A percentile compares a stretch with the other conserved stretches of the same genome.
These are phyloP conservation scores for Campylorhamphus procurvoides DNA, from an alignment of 2,113 vertebrate species.

Conservation along the genomic window DNA sequence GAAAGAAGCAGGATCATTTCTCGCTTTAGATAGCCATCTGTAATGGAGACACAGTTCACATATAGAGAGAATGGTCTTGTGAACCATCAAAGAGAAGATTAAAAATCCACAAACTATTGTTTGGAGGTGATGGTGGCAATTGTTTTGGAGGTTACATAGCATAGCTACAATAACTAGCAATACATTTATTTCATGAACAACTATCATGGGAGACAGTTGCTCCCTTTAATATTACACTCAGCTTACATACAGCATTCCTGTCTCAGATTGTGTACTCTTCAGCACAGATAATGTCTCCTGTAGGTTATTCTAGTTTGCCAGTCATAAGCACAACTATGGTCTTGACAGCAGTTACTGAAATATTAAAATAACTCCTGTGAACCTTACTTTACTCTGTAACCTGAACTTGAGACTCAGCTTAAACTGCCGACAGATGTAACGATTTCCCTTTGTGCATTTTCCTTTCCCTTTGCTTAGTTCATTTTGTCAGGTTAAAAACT, in stretches of 20 bases:
- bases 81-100: background rate
- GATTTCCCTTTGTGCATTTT: background rate
- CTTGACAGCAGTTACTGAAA: background rate
- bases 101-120: constrained; percentile 6
- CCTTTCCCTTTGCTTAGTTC: background rate
- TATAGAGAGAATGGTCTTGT: background rate
- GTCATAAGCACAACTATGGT: background rate
- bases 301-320: background rate
- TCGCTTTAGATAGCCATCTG: background rate
- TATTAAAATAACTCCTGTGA: background rate
- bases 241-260: background rate
- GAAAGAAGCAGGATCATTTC: background rate
- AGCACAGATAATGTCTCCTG: background rate
- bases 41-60: background rate
- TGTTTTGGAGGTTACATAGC: background rate
- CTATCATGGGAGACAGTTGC: background rate
- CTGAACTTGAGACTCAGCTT: background rate
- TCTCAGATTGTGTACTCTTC: background rate
- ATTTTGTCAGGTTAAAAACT: background rate
- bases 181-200: background rate
- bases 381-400: background rate
- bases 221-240: background rate
- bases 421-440: background rate
- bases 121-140: background rate
- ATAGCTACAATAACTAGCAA: background rate